Evolutionary conservation across 2,797 vertebrate species (phyloP).

Genomic region (Acrocephalus scirpaceus): DNA sequence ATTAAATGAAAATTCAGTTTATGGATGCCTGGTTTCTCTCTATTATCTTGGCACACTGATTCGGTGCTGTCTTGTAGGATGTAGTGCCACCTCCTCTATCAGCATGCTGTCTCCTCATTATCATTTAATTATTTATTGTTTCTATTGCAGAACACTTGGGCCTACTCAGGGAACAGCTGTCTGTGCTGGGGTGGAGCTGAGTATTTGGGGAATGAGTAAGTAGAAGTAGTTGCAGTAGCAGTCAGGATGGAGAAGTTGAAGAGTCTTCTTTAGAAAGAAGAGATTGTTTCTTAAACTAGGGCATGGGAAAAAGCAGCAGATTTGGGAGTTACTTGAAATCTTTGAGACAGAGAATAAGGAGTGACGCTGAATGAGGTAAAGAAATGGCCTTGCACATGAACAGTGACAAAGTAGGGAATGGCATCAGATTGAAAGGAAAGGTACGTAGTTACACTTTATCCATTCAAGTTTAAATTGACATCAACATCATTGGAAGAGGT

Average conservation of each 20-base stretch:
- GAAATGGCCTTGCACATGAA: neutral
- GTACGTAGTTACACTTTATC: neutral
- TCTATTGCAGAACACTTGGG: constrained; percentile 65
- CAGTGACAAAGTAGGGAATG: neutral
- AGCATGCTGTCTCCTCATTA: constrained; percentile 63
- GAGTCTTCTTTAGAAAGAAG: neutral
- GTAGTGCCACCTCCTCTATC: constrained; percentile 61
- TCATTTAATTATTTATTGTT: constrained; percentile 71
- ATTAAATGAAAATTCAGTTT: constrained; percentile 23
- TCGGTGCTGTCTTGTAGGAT: constrained; percentile 53
- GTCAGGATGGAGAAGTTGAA: constrained; percentile 29
- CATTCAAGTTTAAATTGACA: neutral
- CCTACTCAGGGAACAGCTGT: constrained; percentile 65
- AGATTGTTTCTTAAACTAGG: neutral
- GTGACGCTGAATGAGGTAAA: neutral
- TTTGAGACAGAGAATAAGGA: neutral
- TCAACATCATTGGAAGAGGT: neutral
- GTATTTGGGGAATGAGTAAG: constrained; percentile 57
- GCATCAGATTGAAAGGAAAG: neutral
- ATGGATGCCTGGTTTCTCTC: constrained; percentile 25
- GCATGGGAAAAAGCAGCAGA: neutral
- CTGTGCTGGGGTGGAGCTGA: constrained; percentile 56
- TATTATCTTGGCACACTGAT: constrained; percentile 52
- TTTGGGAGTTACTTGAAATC: neutral
- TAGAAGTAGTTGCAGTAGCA: constrained; percentile 25